These are phyloP conservation scores for Drosophila tristis DNA, from an alignment of 1,140 invertebrate genomes.

Conservation along the genomic window DNA sequence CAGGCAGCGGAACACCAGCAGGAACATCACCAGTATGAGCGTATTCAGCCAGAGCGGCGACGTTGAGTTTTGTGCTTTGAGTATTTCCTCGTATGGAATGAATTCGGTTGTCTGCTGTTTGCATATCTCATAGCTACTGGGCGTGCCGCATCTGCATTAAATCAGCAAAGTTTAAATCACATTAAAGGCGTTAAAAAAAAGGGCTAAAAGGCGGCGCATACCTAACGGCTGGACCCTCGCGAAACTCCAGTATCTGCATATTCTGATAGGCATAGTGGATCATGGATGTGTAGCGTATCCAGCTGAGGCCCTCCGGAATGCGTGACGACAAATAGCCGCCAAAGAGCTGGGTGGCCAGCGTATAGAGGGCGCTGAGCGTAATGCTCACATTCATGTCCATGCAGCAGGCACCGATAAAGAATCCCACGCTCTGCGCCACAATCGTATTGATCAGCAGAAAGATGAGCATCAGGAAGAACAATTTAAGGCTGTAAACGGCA, in stretches of 20 bases:
- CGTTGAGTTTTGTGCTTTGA: constrained; percentile 87
- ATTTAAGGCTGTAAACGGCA: constrained; percentile 85
- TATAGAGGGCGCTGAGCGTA: constrained; percentile 92
- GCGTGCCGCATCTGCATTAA: constrained; percentile 86
- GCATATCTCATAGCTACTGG: constrained; percentile 89
- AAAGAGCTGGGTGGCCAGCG: constrained; percentile 91
- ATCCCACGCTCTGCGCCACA: constrained; percentile 93
- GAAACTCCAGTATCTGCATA: constrained; percentile 94
- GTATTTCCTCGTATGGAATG: constrained; percentile 89
- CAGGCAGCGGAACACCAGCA: constrained; percentile 89
- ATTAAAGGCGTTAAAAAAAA: no score
- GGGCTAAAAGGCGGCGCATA: no score
- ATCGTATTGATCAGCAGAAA: constrained; percentile 91
- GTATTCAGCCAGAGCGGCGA: constrained; percentile 91
- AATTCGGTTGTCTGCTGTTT: constrained; percentile 85
- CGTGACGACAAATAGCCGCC: constrained; percentile 92
- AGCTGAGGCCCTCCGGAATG: constrained; percentile 91
- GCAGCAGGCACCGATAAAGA: constrained; percentile 93
- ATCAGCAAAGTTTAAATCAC: background rate
- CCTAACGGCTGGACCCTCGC: constrained; percentile 88
- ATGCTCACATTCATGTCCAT: constrained; percentile 93
- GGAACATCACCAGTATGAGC: constrained; percentile 89
- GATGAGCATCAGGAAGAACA: constrained; percentile 89
- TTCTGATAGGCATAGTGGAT: constrained; percentile 94
- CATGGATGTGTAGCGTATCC: constrained; percentile 92